phyloP scores from a whole-genome alignment of 2,113 vertebrate genomes.

The Microtus ochrogaster region DNA sequence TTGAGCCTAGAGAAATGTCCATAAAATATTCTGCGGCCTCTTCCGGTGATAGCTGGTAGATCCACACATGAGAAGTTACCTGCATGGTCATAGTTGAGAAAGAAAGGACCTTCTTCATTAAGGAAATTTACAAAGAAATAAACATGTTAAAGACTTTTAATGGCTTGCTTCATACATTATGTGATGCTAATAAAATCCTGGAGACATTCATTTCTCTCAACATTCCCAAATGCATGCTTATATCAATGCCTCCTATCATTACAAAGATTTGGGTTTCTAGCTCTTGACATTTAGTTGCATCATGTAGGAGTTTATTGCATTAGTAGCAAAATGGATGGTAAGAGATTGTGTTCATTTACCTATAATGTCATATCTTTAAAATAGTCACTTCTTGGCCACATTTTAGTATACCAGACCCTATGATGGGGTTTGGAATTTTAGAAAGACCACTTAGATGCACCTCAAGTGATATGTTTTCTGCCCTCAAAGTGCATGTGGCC shows the following conservation, averaged over 20 bases:
- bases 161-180: not conserved
- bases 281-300: not conserved
- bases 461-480: not conserved
- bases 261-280: not conserved
- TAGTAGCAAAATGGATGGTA: not conserved
- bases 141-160: not conserved
- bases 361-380: not conserved
- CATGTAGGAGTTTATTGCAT: not conserved
- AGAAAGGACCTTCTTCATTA: not conserved
- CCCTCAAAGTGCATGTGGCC: not conserved
- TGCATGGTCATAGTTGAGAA: accelerated
- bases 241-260: not conserved
- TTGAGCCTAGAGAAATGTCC: not conserved
- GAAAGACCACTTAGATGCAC: not conserved
- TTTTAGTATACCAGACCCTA: not conserved
- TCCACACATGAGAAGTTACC: not conserved
- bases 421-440: not conserved
- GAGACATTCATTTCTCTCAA: not conserved
- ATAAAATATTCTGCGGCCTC: not conserved
- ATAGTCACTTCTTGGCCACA: not conserved
- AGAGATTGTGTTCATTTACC: not conserved
- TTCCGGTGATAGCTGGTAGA: not conserved
- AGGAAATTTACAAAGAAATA: not conserved
- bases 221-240: not conserved
- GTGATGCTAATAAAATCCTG: not conserved